Evolutionary conservation across 2,888 invertebrate species (phyloP), one percentile per base, ranked within the genome.

Genomic region (Palloptera scutellata): DNA sequence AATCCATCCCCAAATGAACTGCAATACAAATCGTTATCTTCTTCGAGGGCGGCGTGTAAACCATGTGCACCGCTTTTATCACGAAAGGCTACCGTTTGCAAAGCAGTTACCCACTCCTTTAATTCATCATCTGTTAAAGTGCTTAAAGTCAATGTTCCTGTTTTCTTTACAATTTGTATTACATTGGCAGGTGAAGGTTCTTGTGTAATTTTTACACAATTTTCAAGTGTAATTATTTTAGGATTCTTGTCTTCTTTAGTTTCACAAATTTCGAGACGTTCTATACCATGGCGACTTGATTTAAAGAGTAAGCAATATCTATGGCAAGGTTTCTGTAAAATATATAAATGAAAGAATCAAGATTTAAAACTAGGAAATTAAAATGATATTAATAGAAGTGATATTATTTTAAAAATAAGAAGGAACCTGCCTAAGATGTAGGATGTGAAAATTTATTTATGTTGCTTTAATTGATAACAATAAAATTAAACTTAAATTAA

Each of bases 1-100:
- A 93, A 87, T 61, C 92, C 93, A 85, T 94, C 93, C 54, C 92
- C 92, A 72, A 81, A 85, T 68, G 92, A 92, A 52, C 94, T 92
- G 80, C 93, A 94, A 81, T 94, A 95, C n/a, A 95, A 86, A 83
- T 94, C 94, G 84, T 94, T 94, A 77, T 94, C 94, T 86, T 94
- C 93, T 85, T 94, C 93, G 79, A 93, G 91, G 60, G 81, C 83
- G 15, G 88, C 88, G 41, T 80, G 80, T 9, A 80, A 73, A 1
- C 75, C 73, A 45, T 77, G 74, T 13, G 77, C 74, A 20, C 86
- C 86, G 42, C 87, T 86, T 55, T 89, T 89, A 69, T 91, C 91
- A 78, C 90, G 91, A 79, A 95, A 95, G 1, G 94, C 94, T 41
- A 95, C 93, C 12, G 90, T 89, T 80, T 94, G 94, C 66, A 95